phyloP scores from a whole-genome alignment of 2,888 invertebrate genomes.

The Pimpla rufipes region DNA sequence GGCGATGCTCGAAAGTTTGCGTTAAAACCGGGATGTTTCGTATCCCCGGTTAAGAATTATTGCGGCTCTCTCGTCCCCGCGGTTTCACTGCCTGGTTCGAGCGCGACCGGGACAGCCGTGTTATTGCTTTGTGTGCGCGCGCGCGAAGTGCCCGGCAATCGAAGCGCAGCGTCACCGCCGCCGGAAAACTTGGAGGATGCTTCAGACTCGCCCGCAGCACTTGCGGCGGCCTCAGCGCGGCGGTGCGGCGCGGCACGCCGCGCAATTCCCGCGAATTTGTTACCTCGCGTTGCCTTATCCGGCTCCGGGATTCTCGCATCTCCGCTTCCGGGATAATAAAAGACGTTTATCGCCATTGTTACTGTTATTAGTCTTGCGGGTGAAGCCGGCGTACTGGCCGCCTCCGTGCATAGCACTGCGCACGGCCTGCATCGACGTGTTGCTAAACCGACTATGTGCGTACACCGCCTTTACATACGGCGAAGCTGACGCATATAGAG shows the following conservation, averaged over 20 bases:
- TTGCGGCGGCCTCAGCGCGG: slow-evolving; percentile 14
- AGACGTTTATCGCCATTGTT: slow-evolving; percentile 70
- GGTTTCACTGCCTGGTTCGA: slow-evolving; percentile 13
- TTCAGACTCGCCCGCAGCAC: slow-evolving; percentile 34
- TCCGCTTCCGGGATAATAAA: slow-evolving; percentile 70
- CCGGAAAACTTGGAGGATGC: slow-evolving; percentile 34
- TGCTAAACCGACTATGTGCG: slow-evolving; percentile 30
- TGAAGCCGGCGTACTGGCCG: slow-evolving; percentile 31
- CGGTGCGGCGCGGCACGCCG: slow-evolving; percentile 40
- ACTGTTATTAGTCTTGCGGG: slow-evolving; percentile 68
- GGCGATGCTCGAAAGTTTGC: neutral
- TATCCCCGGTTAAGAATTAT: slow-evolving; percentile 14
- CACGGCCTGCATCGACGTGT: slow-evolving; percentile 42
- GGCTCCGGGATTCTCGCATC: slow-evolving; percentile 42
- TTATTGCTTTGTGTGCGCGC: slow-evolving; percentile 36
- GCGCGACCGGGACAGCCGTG: neutral
- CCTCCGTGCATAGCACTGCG: slow-evolving; percentile 26
- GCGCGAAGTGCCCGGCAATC: neutral
- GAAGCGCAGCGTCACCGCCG: slow-evolving; percentile 9
- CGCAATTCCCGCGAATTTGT: slow-evolving; percentile 65
- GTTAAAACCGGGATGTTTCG: neutral
- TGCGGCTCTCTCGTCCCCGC: neutral
- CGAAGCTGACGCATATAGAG: slow-evolving; percentile 21
- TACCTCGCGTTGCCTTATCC: slow-evolving; percentile 65
- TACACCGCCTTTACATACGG: neutral